Evolutionary conservation across 2,797 vertebrate genomes (phyloP), one percentile per base, ranked within the genome.

Genomic region (Euphonia xanthogaster): DNA sequence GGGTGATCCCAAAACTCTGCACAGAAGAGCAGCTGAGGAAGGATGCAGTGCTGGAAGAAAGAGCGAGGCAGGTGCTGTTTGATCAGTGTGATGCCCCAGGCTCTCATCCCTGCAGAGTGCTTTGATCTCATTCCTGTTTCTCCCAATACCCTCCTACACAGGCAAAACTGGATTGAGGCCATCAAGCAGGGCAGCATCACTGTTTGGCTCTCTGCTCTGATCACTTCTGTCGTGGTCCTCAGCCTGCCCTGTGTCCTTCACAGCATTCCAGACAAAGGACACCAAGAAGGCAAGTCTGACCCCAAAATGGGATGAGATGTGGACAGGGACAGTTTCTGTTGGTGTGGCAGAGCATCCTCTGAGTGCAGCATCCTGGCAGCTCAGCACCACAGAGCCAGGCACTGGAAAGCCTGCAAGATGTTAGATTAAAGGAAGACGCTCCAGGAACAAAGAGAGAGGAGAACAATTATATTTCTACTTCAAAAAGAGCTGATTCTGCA

Each of bases 361-460:
- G 0, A 78, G 51, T 39, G 62, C 73, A 65, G 70, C 33, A 47
- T 37, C 45, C 60, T 0, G 0, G 74, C n/a, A 89, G 14, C 48
- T 61, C 18, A 47, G 61, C 42, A 17, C 5, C 2, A 6, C 13
- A 27, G 42, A 37, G 31, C 35, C 81, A 79, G 65, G 19, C 53
- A 5, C 55, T 70, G 57, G 63, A 72, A 70, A 86, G 55, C 35
- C 39, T 88, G 73, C 27, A 66, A 40, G 65, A 54, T 47, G 20
- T 55, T 78, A 82, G 57, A 85, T 91, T 89, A 67, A 93, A 96
- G 81, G 57, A 93, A 94, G 77, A 71, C 85, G 71, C 71, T 50
- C 24, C 74, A 74, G 45, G 28, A 87, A 61, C 48, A 94, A 50
- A 89, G 82, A 65, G 44, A 79, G 35, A 70, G 40, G 30, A 2